Percentiles rank a stretch among this genome's conserved stretches.
Conservation (phyloP, 2,113 vertebrate species). For the Perognathus longimembris region DNA sequence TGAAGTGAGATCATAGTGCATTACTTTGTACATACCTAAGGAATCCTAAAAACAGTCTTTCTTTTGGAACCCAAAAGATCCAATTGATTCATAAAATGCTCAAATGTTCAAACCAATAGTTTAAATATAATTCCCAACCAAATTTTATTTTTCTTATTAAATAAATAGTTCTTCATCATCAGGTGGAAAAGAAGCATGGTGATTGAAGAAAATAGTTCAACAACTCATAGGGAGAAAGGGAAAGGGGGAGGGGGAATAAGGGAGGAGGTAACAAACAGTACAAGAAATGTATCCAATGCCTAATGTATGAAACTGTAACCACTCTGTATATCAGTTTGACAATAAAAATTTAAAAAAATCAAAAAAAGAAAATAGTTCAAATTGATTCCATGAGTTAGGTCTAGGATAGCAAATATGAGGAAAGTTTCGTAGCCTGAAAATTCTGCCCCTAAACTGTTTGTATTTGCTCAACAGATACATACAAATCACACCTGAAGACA, state of each 20-base stretch:
- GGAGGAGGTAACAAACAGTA: too few relatives aligned
- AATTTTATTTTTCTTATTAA: background rate
- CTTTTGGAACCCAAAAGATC: conserved; percentile 27
- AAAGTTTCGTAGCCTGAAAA: background rate
- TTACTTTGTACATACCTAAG: background rate
- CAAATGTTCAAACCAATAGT: conserved; percentile 40
- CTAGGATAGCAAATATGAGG: background rate
- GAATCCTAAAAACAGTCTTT: background rate
- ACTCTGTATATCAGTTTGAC: too few relatives aligned
- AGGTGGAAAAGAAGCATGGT: background rate
- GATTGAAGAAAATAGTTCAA: background rate
- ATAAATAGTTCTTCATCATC: background rate
- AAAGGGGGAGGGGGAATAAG: too few relatives aligned
- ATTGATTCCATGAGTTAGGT: background rate
- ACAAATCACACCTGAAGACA: background rate
- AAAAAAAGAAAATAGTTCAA: background rate
- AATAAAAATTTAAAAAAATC: too few relatives aligned
- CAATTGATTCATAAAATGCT: conserved; percentile 41
- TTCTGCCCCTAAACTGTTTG: background rate
- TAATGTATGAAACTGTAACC: too few relatives aligned
- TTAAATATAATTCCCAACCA: conserved; percentile 28
- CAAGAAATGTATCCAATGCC: too few relatives aligned
- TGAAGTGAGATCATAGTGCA: background rate
- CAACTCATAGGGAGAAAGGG: too few relatives aligned
- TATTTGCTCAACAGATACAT: background rate